Conservation (phyloP, 2,888 invertebrate genomes). For the Furcula furcula region DNA sequence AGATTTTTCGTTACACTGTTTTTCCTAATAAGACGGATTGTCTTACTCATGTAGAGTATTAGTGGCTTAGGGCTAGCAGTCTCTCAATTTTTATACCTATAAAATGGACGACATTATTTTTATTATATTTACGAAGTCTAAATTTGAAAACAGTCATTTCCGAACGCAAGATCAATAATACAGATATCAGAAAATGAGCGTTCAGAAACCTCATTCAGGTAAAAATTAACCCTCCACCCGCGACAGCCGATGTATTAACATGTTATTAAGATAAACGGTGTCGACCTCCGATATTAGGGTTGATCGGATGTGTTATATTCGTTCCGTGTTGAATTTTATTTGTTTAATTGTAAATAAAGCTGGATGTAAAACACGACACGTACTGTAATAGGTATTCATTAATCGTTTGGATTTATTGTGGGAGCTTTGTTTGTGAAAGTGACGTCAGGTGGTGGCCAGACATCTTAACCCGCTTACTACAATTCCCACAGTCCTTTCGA, state of each 20-base stretch:
- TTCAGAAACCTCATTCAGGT: constrained; percentile 45
- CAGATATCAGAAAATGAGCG: constrained; percentile 55
- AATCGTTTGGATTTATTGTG: constrained; percentile 19
- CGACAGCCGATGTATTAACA: constrained; percentile 49
- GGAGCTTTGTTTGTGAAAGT: constrained; percentile 4
- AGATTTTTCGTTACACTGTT: no score
- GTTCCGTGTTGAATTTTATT: constrained; percentile 25
- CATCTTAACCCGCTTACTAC: no score
- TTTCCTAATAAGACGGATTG: no score
- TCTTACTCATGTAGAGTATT: no score
- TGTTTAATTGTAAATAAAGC: constrained; percentile 38
- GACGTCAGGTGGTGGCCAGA: no score
- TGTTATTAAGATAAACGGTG: constrained; percentile 69
- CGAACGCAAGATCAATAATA: constrained; percentile 47
- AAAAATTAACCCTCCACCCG: constrained; percentile 44
- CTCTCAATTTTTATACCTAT: no score
- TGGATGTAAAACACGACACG: constrained; percentile 31
- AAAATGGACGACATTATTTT: background rate
- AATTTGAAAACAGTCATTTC: constrained; percentile 8
- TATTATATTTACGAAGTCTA: constrained; percentile 1
- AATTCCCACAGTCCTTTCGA: no score
- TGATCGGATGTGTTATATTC: constrained; percentile 38
- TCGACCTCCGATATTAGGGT: constrained; percentile 49
- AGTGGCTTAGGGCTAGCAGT: no score
- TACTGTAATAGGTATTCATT: constrained; percentile 34